A percentile compares a stretch with the other conserved stretches of the same genome.
Evolutionary conservation across 2,888 invertebrate genomes (phyloP).

Genomic region (Amblyjoppa fuscipennis): DNA sequence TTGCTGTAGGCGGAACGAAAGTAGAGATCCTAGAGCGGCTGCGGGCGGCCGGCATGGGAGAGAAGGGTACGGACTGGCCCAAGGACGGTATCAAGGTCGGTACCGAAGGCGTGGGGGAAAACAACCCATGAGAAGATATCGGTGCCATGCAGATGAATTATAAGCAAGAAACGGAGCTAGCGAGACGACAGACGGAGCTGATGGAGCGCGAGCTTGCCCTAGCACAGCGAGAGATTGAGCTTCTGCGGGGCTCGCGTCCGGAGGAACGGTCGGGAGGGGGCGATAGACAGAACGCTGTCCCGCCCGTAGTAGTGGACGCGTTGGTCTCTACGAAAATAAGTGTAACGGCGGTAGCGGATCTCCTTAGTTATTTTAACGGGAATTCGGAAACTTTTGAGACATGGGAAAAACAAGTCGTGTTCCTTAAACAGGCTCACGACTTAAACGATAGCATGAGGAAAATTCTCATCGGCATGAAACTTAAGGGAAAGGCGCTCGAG

Average conservation of each 20-base stretch:
- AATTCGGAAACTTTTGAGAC: constrained; percentile 15
- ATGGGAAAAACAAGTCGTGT: constrained; percentile 49
- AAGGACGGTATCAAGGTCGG: background rate
- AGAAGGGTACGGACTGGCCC: background rate
- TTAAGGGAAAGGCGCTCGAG: constrained; percentile 51
- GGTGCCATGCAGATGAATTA: background rate
- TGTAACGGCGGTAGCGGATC: constrained; percentile 33
- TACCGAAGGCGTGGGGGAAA: too few relatives aligned
- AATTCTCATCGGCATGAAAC: constrained; percentile 39
- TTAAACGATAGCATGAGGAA: constrained; percentile 30
- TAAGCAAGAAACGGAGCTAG: constrained; percentile 4
- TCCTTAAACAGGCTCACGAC: constrained; percentile 27
- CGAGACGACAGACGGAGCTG: background rate
- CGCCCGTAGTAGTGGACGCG: background rate
- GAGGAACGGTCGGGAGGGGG: background rate
- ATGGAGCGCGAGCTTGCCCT: constrained; percentile 3
- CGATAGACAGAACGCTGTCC: background rate
- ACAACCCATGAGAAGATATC: background rate
- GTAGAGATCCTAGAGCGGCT: background rate
- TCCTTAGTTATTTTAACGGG: constrained; percentile 46
- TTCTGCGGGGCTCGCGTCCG: background rate
- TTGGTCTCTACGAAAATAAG: background rate
- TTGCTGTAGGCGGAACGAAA: background rate
- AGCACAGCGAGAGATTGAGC: constrained; percentile 25
- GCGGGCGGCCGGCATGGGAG: background rate